A percentile compares a stretch with the other conserved stretches of the same genome.
Evolutionary conservation across 2,888 invertebrate genomes (phyloP).

Genomic region (Eledona agricola): DNA sequence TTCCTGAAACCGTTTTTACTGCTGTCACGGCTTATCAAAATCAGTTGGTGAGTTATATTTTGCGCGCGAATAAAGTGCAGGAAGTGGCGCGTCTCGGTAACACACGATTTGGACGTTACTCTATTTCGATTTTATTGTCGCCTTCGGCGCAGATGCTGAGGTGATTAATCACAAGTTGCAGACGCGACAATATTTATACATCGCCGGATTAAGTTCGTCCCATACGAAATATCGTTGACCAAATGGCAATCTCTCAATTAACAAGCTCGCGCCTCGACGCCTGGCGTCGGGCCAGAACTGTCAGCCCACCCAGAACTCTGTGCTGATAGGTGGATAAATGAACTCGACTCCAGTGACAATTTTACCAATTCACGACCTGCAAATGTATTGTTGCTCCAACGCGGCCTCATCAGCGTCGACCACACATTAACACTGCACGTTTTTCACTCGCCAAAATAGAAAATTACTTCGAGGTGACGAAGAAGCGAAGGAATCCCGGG

Average conservation of each 20-base stretch:
- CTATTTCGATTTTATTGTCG: slow-evolving; percentile 18
- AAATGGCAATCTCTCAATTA: slow-evolving; percentile 61
- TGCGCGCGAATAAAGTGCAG: slow-evolving; percentile 27
- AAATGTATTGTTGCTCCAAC: slow-evolving; percentile 55
- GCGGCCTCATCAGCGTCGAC: slow-evolving; percentile 57
- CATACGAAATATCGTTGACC: slow-evolving; percentile 56
- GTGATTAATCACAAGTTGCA: slow-evolving; percentile 56
- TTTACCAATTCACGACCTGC: slow-evolving; percentile 57
- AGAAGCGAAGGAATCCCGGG: slow-evolving; percentile 47
- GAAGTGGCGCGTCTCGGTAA: slow-evolving; percentile 21
- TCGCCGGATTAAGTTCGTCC: slow-evolving; percentile 56
- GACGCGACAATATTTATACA: slow-evolving; percentile 61
- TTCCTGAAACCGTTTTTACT: slow-evolving; percentile 84
- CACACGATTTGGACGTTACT: slow-evolving; percentile 10
- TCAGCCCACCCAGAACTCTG: slow-evolving; percentile 54
- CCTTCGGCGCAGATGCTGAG: slow-evolving; percentile 48
- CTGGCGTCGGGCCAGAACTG: slow-evolving; percentile 49
- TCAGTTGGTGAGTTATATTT: slow-evolving; percentile 74
- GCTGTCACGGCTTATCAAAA: slow-evolving; percentile 90
- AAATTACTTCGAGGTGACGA: slow-evolving; percentile 52
- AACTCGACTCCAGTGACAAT: slow-evolving; percentile 54
- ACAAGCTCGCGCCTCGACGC: slow-evolving; percentile 51
- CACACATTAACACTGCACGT: slow-evolving; percentile 56
- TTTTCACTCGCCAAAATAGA: slow-evolving; percentile 51
- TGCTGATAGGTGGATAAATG: slow-evolving; percentile 59